Base-by-base conservation (phyloP, 2,888 invertebrate species). In the Ryuthela nishihirai region DNA sequence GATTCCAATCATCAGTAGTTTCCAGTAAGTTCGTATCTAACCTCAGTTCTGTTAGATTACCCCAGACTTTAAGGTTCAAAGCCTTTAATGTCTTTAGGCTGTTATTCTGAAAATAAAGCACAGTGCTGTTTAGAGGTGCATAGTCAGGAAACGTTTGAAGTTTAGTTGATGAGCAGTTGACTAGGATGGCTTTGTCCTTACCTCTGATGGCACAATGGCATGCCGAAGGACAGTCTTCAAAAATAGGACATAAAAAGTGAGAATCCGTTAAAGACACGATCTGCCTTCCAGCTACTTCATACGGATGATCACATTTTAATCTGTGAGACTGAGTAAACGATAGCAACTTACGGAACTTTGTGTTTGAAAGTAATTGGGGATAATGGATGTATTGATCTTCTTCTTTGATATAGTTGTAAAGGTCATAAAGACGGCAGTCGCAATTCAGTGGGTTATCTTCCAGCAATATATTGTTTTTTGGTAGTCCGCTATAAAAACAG, bases 371-470 rank as follows among this genome's bases (percentile, higher is more conserved):
- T n/a, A n/a, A n/a, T n/a, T n/a, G n/a, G n/a, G n/a, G n/a, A n/a
- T n/a, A n/a, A n/a, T n/a, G n/a, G n/a, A n/a, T n/a, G n/a, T n/a
- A n/a, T n/a, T n/a, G n/a, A n/a, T n/a, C 15, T 25, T 43, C 32
- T 5, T 35, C 6, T 32, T 42, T 43, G 10, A 52, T n/a, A 26
- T 64, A 64, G 9, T 40, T 24, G 20, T 55, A 38, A 25, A 64
- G 55, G 18, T 46, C 38, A 17, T 53, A 53, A 17, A 64, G 32
- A 2, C 52, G n/a, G 26, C 65, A 65, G 21, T 65, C 65, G 15
- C 65, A 65, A 3, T n/a, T 26, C n/a, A 58, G 24, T 17, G 58
- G 47, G 17, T 58, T 58, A 15, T 47, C 4, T 12, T 46, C 39
- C 17, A 58, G n/a, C 18, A 52, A 48, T 6, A 58, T 26, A 26